Conservation (phyloP, 1,140 invertebrate genomes). For the Globodera rostochiensis region DNA sequence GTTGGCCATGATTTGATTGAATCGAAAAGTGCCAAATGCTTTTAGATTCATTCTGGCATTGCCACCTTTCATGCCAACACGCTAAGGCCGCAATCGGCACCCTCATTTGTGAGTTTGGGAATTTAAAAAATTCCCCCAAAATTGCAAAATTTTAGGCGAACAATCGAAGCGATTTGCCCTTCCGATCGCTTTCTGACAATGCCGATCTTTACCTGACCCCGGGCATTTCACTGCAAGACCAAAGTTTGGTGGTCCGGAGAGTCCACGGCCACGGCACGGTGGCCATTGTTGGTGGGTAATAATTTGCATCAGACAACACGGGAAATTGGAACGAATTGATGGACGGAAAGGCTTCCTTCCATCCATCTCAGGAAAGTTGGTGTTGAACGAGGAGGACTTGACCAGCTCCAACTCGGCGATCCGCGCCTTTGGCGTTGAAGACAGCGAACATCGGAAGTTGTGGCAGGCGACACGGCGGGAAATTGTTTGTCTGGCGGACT, state of each 20-base stretch:
- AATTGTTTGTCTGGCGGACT: constrained; percentile 39
- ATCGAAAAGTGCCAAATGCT: not conserved
- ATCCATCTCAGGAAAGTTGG: constrained; percentile 19
- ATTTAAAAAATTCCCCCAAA: not conserved
- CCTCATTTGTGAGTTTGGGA: constrained; percentile 33
- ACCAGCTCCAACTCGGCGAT: constrained; percentile 29
- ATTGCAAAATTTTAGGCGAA: constrained; percentile 21
- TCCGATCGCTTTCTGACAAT: constrained; percentile 34
- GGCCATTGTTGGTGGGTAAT: constrained; percentile 31
- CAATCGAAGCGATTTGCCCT: constrained; percentile 40
- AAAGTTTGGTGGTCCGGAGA: constrained; percentile 37
- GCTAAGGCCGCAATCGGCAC: constrained; percentile 21
- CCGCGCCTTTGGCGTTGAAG: constrained; percentile 25
- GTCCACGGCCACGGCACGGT: constrained; percentile 39
- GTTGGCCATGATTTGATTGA: constrained; percentile 5
- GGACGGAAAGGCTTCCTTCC: too few species aligned
- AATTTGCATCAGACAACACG: not conserved
- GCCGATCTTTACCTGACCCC: constrained; percentile 37
- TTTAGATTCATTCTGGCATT: constrained; percentile 2
- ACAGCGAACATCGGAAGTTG: constrained; percentile 37
- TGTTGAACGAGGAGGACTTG: constrained; percentile 34
- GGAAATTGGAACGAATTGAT: not conserved
- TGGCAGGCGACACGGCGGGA: constrained; percentile 39
- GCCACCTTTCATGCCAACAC: not conserved
- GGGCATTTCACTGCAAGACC: constrained; percentile 39